phyloP scores from a whole-genome alignment of 2,797 vertebrate species.

The Cygnus olor region DNA sequence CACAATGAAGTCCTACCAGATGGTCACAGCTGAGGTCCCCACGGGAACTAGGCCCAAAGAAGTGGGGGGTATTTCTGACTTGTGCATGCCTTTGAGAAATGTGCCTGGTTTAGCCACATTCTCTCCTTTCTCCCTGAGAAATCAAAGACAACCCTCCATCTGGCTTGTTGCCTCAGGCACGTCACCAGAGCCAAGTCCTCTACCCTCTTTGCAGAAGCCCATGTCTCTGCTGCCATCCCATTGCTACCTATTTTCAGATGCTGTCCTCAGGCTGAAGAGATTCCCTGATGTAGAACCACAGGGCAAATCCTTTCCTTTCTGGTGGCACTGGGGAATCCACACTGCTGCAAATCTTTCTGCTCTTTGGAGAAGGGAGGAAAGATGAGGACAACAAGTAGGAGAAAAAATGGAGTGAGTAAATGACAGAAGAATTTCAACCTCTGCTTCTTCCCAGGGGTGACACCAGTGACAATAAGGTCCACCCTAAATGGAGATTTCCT shows the following conservation, averaged over 20 bases:
- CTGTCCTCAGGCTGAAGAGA: neutral
- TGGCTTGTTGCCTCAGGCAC: neutral
- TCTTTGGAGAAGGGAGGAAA: neutral
- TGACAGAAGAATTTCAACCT: neutral
- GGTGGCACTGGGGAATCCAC: neutral
- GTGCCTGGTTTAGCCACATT: neutral
- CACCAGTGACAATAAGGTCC: neutral
- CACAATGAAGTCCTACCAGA: neutral
- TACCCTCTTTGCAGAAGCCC: neutral
- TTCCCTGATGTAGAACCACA: fast-evolving
- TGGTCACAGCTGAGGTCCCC: neutral
- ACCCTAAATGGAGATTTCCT: neutral
- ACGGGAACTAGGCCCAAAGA: neutral
- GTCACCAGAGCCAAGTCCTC: neutral
- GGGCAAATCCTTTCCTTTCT: neutral
- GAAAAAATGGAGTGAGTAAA: neutral
- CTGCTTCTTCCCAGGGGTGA: neutral
- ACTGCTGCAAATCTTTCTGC: neutral
- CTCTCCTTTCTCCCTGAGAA: neutral
- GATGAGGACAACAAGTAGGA: neutral
- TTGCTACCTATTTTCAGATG: neutral
- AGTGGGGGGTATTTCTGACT: neutral
- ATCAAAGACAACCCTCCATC: neutral
- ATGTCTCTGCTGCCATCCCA: fast-evolving
- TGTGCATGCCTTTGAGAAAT: neutral